Conservation (phyloP, 2,888 invertebrate genomes). For the Camptogramma bilineatum region DNA sequence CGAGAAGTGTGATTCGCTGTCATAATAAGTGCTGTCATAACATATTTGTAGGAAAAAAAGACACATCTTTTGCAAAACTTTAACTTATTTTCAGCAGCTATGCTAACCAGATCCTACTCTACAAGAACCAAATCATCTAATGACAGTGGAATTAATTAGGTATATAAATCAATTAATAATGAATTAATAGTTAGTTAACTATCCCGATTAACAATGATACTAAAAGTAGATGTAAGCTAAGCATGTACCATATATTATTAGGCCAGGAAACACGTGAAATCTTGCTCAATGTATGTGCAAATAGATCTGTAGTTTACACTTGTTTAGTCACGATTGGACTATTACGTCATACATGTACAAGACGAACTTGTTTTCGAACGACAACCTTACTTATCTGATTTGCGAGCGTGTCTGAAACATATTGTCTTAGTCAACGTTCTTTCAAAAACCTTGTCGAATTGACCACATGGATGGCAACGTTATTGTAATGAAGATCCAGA, state of each 20-base stretch:
- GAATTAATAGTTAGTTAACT: too few relatives aligned
- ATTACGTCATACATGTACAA: conserved; percentile 63
- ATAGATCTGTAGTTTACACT: conserved; percentile 44
- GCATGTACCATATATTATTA: conserved; percentile 29
- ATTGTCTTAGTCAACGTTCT: conserved; percentile 56
- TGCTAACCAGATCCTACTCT: too few relatives aligned
- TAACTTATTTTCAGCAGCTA: too few relatives aligned
- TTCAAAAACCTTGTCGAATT: conserved; percentile 54
- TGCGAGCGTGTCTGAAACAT: conserved; percentile 68
- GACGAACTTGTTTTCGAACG: conserved; percentile 63
- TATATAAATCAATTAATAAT: conserved; percentile 26
- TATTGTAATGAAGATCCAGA: conserved; percentile 21
- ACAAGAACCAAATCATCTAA: background rate
- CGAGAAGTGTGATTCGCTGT: too few relatives aligned
- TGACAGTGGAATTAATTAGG: conserved; percentile 19
- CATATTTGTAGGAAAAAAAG: too few relatives aligned
- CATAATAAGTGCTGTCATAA: too few relatives aligned
- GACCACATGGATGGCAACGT: conserved; percentile 34
- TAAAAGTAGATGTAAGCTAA: background rate
- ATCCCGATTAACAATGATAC: background rate
- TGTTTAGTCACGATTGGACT: conserved; percentile 57
- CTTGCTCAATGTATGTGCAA: conserved; percentile 51
- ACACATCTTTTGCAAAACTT: too few relatives aligned
- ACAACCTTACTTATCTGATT: conserved; percentile 61
- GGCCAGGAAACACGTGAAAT: conserved; percentile 55